Conservation (phyloP, 1,140 invertebrate genomes). For the Musca vetustissima region DNA sequence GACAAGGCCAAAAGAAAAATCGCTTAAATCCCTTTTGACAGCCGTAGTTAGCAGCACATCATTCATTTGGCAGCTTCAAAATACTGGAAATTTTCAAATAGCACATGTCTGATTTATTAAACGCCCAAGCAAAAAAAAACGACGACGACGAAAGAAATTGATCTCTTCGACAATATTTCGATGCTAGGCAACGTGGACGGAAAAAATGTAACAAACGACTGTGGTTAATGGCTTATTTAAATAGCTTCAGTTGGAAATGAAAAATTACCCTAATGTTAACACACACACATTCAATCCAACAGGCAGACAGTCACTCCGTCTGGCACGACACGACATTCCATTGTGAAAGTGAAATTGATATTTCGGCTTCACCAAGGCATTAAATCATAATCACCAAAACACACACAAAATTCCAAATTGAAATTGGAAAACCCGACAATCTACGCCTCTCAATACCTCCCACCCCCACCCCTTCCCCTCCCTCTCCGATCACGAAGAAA, state of each 20-base stretch:
- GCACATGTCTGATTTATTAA: slow-evolving; percentile 21
- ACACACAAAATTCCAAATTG: slow-evolving; percentile 1
- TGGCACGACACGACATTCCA: background rate
- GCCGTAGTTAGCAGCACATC: slow-evolving; percentile 21
- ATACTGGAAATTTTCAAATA: background rate
- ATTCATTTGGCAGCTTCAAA: background rate
- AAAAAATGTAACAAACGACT: background rate
- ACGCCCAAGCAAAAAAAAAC: no score
- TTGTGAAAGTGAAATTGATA: slow-evolving; percentile 12
- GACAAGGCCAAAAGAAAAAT: slow-evolving; percentile 10
- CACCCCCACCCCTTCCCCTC: background rate
- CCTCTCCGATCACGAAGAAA: no score
- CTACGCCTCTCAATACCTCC: background rate
- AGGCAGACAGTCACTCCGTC: no score
- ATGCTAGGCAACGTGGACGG: no score
- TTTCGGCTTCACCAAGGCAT: background rate
- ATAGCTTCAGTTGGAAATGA: slow-evolving; percentile 18
- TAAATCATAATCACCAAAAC: slow-evolving; percentile 19
- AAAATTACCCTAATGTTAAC: slow-evolving; percentile 19
- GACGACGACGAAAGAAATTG: background rate
- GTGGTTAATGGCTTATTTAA: slow-evolving; percentile 23
- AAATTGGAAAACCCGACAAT: slow-evolving; percentile 4
- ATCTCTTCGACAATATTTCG: no score
- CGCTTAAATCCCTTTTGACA: slow-evolving; percentile 22
- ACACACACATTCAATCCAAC: no score